Percentiles rank a stretch among this genome's conserved stretches.
These are phyloP conservation scores for Scaptomyza polygonia DNA, from an alignment of 2,888 invertebrate species.

Conservation along the genomic window DNA sequence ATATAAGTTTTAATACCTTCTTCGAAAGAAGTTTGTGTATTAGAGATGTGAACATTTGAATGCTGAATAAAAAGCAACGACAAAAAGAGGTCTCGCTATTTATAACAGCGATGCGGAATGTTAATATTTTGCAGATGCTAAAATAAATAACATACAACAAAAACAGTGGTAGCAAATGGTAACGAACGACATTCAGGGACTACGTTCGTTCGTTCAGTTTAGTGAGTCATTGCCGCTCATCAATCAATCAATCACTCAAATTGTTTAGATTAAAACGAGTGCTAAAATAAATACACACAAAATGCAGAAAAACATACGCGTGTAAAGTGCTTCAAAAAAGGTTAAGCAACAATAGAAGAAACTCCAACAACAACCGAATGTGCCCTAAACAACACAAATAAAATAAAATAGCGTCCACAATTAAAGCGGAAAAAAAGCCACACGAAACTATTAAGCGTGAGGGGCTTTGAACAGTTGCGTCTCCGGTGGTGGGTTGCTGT, in stretches of 20 bases:
- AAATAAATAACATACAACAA: conserved; percentile 37
- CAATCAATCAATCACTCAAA: conserved; percentile 31
- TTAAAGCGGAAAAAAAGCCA: conserved; percentile 38
- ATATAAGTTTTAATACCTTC: no score
- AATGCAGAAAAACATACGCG: conserved; percentile 8
- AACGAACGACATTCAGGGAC: conserved; percentile 32
- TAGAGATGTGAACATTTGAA: background rate
- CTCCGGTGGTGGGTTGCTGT: conserved; percentile 49
- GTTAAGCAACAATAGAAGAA: background rate
- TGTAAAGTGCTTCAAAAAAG: conserved; percentile 23
- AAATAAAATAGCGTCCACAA: conserved; percentile 23
- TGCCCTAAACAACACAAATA: conserved; percentile 39
- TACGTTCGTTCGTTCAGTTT: conserved; percentile 25
- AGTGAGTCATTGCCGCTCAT: conserved; percentile 42
- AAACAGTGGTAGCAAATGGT: conserved; percentile 33
- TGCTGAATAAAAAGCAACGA: background rate
- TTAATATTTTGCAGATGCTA: conserved; percentile 17
- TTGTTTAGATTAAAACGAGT: conserved; percentile 14
- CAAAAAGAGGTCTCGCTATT: conserved; percentile 17
- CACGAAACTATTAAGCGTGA: conserved; percentile 37
- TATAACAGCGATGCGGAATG: conserved; percentile 21
- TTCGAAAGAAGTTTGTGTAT: no score
- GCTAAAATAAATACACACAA: conserved; percentile 8
- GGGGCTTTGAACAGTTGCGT: conserved; percentile 51
- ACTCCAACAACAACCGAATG: conserved; percentile 34